Evolutionary conservation across 2,113 vertebrate species (phyloP), one percentile per base, ranked within the genome.

Genomic region (Atherinomorus stipes): DNA sequence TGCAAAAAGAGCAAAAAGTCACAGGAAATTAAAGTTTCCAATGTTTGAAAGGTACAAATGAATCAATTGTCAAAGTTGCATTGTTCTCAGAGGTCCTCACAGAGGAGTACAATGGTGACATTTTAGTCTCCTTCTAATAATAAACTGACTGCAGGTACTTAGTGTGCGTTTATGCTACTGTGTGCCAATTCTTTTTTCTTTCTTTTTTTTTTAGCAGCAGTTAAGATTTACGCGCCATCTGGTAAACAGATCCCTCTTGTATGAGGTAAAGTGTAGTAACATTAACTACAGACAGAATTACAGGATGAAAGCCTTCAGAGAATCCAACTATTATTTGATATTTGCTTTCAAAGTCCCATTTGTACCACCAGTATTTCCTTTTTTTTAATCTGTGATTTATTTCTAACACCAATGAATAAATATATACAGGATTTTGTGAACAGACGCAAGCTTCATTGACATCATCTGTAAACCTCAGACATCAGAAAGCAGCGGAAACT

Each of bases 181-280:
- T 44, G 42, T 23, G n/a, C n/a, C n/a, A 18, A 40, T 23, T 28
- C 23, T 16, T 11, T 53, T 11, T 25, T 53, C 16, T 12, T 18
- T 44, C 8, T 44, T 62, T 44, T 68, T 45, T 63, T 69, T 69
- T 42, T 38, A n/a, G n/a, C n/a, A n/a, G n/a, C 45, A 13, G 25
- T 38, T 49, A 28, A 56, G 25, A 18, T 61, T 52, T 19, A 42
- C 34, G 59, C 15, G 11, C 15, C 40, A 37, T 54, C 38, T 75
- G 47, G 38, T 26, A 11, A 67, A 18, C 61, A 25, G 7, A 34
- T 45, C 44, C 23, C 59, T 61, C 2, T 25, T 9, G 15, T 23
- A 12, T 25, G 58, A 60, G 38, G 23, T 42, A 18, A 45, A 19
- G 40, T 25, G 22, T 44, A 44, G 18, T 38, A 44, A 18, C 9